Evolutionary conservation across 2,888 invertebrate species (phyloP), one percentile per base, ranked within the genome.

Genomic region (Cheilosia impressa): DNA sequence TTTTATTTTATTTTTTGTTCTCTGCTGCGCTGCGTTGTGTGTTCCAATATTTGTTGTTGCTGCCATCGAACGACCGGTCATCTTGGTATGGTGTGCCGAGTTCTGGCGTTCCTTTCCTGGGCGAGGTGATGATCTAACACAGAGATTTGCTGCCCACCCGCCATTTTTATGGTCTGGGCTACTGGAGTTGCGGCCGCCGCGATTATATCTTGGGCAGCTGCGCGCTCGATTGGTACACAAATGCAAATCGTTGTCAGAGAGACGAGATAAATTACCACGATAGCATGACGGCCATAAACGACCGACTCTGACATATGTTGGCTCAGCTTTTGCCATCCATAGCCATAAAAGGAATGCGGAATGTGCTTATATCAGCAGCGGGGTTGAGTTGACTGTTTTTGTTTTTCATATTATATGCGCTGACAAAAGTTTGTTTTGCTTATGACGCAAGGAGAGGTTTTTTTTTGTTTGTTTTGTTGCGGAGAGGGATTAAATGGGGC

Each of bases 41-140:
- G 9, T 66, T 66, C 15, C 66, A 47, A 41, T 41, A 50, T 52
- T 77, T 77, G 60, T 68, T 76, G 66, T 58, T 65, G 50, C 27
- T 76, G 38, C 17, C 15, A 63, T 57, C 63, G 63, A 19, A 62
- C 38, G 58, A 24, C 10, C 22, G 52, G 52, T 52, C 47, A 17
- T 17, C 34, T 52, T 52, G 24, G 41, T 52, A 38, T 55, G 68
- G 53, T 50, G 58, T 38, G 55, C 19, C 31, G 43, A 58, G 24
- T 55, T 68, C 24, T 84, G 69, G 63, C 68, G 81, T 76, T 72
- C 76, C 68, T 76, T 77, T 68, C 66, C 62, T 77, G 85, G 76
- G 81, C 80, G 81, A 81, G 81, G 81, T 81, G 85, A 85, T 85
- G 85, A 85, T 85, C 85, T 85, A 77, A 81, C 72, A 81, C 62